Conservation (phyloP, 2,888 invertebrate species). For the Spodoptera littoralis region DNA sequence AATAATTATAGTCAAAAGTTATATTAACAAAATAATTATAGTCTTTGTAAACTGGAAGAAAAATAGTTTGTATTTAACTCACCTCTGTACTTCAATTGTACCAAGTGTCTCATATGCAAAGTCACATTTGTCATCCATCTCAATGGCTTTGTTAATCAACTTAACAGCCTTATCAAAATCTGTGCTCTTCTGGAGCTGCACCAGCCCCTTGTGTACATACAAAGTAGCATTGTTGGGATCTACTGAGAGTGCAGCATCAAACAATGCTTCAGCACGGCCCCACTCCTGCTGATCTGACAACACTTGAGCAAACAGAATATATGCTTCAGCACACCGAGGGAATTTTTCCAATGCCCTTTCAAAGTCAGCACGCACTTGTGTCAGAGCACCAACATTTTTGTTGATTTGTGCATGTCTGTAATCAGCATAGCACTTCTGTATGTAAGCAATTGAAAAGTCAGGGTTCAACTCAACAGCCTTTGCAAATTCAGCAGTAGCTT, state of each 20-base stretch:
- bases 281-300: slow-evolving; percentile 95
- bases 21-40: slow-evolving; percentile 1
- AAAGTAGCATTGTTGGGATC: slow-evolving; percentile 96
- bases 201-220: slow-evolving; percentile 95
- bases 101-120: slow-evolving; percentile 98
- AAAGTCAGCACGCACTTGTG: slow-evolving; percentile 92
- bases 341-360: slow-evolving; percentile 93
- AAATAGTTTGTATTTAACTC: slow-evolving; percentile 60
- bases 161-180: slow-evolving; percentile 94
- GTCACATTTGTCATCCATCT: slow-evolving; percentile 97
- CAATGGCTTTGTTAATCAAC: slow-evolving; percentile 94
- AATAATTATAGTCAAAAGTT: slow-evolving; percentile 4
- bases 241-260: slow-evolving; percentile 93
- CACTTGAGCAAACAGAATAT: slow-evolving; percentile 96
- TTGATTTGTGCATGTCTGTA: slow-evolving; percentile 92
- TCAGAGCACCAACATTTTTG: slow-evolving; percentile 89
- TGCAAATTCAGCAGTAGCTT: slow-evolving; percentile 94
- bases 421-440: slow-evolving; percentile 97
- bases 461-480: slow-evolving; percentile 95
- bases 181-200: slow-evolving; percentile 95
- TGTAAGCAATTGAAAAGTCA: slow-evolving; percentile 94
- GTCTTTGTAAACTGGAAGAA: slow-evolving; percentile 2
- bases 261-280: slow-evolving; percentile 94
- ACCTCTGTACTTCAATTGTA: slow-evolving; percentile 97
- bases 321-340: slow-evolving; percentile 95